A percentile compares a stretch with the other conserved stretches of the same genome.
phyloP scores from a whole-genome alignment of 2,113 vertebrate species.

The Etheostoma cragini region DNA sequence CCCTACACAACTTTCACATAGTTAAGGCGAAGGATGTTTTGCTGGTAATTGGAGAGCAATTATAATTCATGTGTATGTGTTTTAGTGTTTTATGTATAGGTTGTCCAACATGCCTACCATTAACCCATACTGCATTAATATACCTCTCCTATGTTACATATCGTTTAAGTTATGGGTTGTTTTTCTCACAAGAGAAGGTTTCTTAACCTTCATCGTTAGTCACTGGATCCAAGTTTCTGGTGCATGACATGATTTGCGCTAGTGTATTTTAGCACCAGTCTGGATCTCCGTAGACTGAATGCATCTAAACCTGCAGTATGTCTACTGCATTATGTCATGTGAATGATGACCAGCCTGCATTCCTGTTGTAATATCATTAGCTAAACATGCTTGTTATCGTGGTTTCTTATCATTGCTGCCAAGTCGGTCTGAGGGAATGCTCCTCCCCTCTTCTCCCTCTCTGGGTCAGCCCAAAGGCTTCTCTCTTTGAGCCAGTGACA shows the following conservation, averaged over 20 bases:
- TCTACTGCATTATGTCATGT: conserved; percentile 15
- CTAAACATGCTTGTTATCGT: conserved; percentile 47
- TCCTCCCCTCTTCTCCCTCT: background rate
- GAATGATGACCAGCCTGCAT: conserved; percentile 30
- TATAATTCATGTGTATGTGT: background rate
- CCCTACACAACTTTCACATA: background rate
- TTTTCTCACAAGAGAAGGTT: background rate
- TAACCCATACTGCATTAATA: background rate
- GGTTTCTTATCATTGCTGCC: conserved; percentile 41
- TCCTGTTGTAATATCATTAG: conserved; percentile 56
- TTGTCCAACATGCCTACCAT: background rate
- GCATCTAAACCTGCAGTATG: background rate
- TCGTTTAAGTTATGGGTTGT: too few species aligned
- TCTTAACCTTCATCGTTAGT: background rate
- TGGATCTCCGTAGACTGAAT: background rate
- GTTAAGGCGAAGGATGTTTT: too few species aligned
- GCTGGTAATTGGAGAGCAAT: background rate
- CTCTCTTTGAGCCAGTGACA: conserved; percentile 38
- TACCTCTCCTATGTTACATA: too few species aligned
- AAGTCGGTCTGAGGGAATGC: conserved; percentile 37
- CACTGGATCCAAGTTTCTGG: background rate
- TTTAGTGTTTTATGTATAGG: background rate
- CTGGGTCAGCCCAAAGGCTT: conserved; percentile 17
- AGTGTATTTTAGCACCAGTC: background rate
- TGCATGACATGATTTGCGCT: background rate